Evolutionary conservation across 2,888 invertebrate genomes (phyloP).

Genomic region (Diarsia rubi): DNA sequence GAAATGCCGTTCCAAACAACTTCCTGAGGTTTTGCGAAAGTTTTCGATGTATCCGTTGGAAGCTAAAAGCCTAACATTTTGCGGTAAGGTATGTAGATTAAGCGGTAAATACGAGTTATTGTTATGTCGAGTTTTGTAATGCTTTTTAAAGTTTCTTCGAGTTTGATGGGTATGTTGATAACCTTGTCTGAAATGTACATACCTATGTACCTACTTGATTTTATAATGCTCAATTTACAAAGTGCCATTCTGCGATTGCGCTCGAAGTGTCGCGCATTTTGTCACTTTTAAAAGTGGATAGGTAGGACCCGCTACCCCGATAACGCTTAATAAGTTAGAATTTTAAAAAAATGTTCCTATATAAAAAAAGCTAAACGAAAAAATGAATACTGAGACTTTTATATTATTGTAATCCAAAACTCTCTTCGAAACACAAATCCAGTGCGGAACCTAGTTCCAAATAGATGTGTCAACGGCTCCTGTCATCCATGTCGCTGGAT

Average conservation of each 20-base stretch:
- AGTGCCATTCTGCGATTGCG: background rate
- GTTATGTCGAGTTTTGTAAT: slow-evolving; percentile 27
- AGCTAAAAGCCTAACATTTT: slow-evolving; percentile 43
- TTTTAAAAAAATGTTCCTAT: background rate
- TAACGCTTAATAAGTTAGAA: background rate
- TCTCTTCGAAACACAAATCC: slow-evolving; percentile 15
- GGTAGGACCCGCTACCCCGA: too few relatives aligned
- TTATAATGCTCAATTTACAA: background rate
- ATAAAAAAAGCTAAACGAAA: background rate
- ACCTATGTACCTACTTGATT: background rate
- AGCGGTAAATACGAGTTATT: slow-evolving; percentile 26
- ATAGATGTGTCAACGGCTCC: slow-evolving; percentile 59
- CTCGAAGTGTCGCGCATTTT: background rate
- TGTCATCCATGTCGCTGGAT: slow-evolving; percentile 57
- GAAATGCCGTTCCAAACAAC: slow-evolving; percentile 37
- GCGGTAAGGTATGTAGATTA: slow-evolving; percentile 32
- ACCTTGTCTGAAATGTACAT: background rate
- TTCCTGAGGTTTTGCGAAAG: slow-evolving; percentile 44
- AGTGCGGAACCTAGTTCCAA: slow-evolving; percentile 43
- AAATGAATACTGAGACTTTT: background rate
- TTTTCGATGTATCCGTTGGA: slow-evolving; percentile 44
- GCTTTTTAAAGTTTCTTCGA: slow-evolving; percentile 14
- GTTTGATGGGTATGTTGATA: background rate
- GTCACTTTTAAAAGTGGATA: background rate
- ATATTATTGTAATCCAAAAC: slow-evolving; percentile 1